Conservation (phyloP, 2,113 vertebrate genomes). For the Cnemophilus loriae region DNA sequence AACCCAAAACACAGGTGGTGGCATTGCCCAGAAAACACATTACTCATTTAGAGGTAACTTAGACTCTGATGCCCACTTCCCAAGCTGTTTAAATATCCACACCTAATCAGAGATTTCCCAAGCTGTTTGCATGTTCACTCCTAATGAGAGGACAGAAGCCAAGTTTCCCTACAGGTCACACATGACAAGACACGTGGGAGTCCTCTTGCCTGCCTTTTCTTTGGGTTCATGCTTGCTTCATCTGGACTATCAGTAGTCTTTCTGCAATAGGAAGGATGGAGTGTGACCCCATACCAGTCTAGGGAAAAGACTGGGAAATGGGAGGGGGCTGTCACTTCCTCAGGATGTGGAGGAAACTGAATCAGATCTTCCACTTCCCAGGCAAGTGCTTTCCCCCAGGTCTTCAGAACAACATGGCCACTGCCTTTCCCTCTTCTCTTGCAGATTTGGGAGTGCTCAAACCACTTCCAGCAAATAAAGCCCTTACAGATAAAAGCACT, state of each 20-base stretch:
- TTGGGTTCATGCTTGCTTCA: not conserved
- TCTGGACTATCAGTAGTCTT: not conserved
- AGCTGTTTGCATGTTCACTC: not conserved
- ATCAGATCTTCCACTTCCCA: constrained; percentile 53
- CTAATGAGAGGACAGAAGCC: not conserved
- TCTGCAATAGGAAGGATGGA: constrained; percentile 41
- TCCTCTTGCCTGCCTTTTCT: not conserved
- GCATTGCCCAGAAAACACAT: not conserved
- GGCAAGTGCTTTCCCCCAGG: not conserved
- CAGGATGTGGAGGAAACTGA: constrained; percentile 57
- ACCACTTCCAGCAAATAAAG: not conserved
- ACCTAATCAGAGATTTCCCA: not conserved
- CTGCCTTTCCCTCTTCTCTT: not conserved
- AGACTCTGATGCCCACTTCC: not conserved
- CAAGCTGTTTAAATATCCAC: not conserved
- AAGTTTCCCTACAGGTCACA: not conserved
- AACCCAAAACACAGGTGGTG: not conserved
- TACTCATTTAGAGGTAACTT: not conserved
- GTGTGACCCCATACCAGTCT: constrained; percentile 12
- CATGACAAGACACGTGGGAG: not conserved
- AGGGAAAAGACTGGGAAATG: not conserved
- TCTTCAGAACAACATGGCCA: not conserved
- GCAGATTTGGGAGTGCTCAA: not conserved
- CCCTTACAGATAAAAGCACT: not conserved
- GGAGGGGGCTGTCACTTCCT: constrained; percentile 41